These are phyloP conservation scores for Nasonia oneida DNA, from an alignment of 2,888 invertebrate genomes.

Conservation along the genomic window DNA sequence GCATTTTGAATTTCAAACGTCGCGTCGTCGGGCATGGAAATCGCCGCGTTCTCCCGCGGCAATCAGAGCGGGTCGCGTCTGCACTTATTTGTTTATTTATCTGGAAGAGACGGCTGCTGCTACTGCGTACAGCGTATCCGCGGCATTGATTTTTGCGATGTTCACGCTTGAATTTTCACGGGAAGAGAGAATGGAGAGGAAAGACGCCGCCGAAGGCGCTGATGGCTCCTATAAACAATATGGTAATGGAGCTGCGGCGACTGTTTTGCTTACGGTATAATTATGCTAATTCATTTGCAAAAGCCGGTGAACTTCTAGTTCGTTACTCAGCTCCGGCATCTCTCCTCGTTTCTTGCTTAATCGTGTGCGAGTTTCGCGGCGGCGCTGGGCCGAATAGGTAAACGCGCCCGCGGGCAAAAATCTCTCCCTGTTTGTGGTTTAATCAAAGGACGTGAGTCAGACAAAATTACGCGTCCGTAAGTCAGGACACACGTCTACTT, in stretches of 20 bases:
- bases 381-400: constrained; percentile 1
- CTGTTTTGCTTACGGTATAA: constrained; percentile 71
- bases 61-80: not conserved
- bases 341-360: constrained; percentile 42
- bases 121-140: not conserved
- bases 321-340: constrained; percentile 50
- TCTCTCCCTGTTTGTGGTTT: constrained; percentile 1
- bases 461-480: too few relatives aligned
- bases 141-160: constrained; percentile 15
- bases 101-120: not conserved
- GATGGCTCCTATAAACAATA: constrained; percentile 70
- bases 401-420: constrained; percentile 30
- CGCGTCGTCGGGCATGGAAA: constrained; percentile 7
- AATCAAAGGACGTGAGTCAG: not conserved
- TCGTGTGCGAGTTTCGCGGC: constrained; percentile 40
- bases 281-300: constrained; percentile 76
- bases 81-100: not conserved
- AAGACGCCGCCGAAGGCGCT: constrained; percentile 59
- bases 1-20: constrained; percentile 54
- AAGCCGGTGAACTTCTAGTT: constrained; percentile 67
- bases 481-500: too few relatives aligned
- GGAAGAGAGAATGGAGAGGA: not conserved
- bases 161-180: constrained; percentile 34
- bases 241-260: constrained; percentile 70
- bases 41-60: not conserved